Evolutionary conservation across 2,888 invertebrate species (phyloP), one percentile per base, ranked within the genome.

Genomic region (Lasioglossum vierecki): DNA sequence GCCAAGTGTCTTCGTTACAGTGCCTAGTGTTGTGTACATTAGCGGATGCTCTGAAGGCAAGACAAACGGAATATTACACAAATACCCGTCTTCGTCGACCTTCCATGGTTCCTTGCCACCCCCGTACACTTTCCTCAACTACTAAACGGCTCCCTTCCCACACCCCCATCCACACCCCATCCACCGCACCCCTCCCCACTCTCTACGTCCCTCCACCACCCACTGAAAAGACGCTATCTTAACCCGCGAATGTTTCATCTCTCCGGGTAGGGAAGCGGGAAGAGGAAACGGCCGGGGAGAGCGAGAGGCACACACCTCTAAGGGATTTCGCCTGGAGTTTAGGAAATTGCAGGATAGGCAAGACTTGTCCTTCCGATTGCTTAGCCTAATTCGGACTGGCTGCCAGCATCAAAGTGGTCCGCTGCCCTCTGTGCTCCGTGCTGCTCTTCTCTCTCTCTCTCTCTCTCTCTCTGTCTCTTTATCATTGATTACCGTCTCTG

Each of bases 21-120:
- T 91, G 63, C 88, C 66, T 85, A 90, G 93, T 93, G 94, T 94
- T 94, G 94, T 95, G 94, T 95, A 94, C 95, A 95, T 95, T 95
- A 95, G 94, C 93, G 93, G 93, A 94, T 94, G 93, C 94, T 94
- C 94, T 92, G 93, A 93, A 94, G 94, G 92, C 94, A 95, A 95
- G 95, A 95, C 95, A 95, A 95, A 94, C 95, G 95, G 94, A 95
- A 95, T 95, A 95, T 95, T 95, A 94, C 94, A 94, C 95, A 95
- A 95, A 95, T 95, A 95, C 93, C 92, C 92, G 88, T 90, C 88
- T 88, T 86, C 86, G 82, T 80, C 89, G 86, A 87, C 82, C 84
- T 85, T 85, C 84, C 87, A 84, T 77, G 77, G 80, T 80, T 85
- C 87, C 88, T 78, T 80, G 76, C 86, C 79, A 77, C 74, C 72